Percentiles rank a stretch among this genome's conserved stretches.
Conservation (phyloP, 2,113 vertebrate genomes). For the Pelecanus crispus region DNA sequence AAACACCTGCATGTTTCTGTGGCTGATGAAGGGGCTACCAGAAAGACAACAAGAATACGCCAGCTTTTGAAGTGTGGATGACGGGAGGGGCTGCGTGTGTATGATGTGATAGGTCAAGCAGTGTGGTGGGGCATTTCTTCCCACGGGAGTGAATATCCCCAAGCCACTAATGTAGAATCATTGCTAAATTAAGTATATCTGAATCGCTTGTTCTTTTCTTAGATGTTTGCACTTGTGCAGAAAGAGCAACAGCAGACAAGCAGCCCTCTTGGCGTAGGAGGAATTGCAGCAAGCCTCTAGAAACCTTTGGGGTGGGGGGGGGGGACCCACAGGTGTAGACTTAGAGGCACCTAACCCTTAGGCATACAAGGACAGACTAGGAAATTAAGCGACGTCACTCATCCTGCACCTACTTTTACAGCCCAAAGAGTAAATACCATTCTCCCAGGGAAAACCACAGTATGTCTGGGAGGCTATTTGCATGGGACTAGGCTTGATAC, state of each 20-base stretch:
- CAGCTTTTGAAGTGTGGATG: background rate
- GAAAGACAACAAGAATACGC: background rate
- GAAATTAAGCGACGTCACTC: background rate
- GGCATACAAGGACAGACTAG: background rate
- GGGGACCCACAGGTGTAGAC: background rate
- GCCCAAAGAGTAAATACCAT: background rate
- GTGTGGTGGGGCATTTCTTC: background rate
- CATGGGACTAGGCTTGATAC: background rate
- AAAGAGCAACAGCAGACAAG: background rate
- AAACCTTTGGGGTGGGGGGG: background rate
- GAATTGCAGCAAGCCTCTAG: background rate
- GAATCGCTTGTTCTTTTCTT: background rate
- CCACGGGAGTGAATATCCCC: background rate
- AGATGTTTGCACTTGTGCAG: background rate
- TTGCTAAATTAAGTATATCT: background rate
- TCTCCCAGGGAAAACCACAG: background rate
- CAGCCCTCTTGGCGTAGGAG: background rate
- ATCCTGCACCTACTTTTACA: background rate
- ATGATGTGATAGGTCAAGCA: background rate
- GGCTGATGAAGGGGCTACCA: background rate
- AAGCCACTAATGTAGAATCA: background rate
- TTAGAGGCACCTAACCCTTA: background rate
- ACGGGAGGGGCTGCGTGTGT: background rate
- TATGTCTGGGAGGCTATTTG: background rate
- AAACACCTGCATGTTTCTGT: constrained; percentile 23